These are phyloP conservation scores for Lucinisca nassula DNA, from an alignment of 2,888 invertebrate species.

Conservation along the genomic window DNA sequence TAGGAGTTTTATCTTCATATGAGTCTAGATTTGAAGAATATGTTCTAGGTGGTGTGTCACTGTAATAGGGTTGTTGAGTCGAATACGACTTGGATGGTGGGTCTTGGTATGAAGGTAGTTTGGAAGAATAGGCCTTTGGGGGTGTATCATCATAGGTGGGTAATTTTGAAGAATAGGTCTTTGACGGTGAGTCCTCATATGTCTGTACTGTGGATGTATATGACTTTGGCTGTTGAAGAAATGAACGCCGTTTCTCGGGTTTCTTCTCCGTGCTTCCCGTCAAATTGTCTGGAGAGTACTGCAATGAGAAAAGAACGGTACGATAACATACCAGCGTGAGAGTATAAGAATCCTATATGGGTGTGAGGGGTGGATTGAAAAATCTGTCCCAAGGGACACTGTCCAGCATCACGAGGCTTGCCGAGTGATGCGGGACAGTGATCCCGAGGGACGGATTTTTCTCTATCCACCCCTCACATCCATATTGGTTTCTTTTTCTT, in stretches of 20 bases:
- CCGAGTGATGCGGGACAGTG: no score
- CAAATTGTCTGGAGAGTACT: slow-evolving; percentile 57
- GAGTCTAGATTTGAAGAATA: neutral
- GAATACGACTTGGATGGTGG: neutral
- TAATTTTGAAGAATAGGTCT: neutral
- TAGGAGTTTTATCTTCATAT: slow-evolving; percentile 47
- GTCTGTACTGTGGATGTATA: neutral
- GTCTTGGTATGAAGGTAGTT: neutral
- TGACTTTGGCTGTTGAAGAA: slow-evolving; percentile 68
- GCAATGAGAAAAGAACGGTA: slow-evolving; percentile 35
- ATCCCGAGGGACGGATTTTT: no score
- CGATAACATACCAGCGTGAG: no score
- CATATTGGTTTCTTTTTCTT: no score
- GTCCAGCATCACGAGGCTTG: no score
- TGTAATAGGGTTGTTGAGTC: neutral
- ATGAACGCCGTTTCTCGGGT: slow-evolving; percentile 74
- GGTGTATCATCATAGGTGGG: neutral
- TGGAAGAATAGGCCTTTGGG: neutral
- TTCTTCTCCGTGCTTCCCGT: slow-evolving; percentile 39
- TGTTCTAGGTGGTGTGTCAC: neutral
- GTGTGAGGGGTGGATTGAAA: no score
- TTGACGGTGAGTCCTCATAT: neutral
- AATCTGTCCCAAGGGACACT: no score
- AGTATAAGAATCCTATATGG: no score
- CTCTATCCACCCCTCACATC: no score